Evolutionary conservation across 2,797 vertebrate species (phyloP).

Genomic region (Periparus ater): DNA sequence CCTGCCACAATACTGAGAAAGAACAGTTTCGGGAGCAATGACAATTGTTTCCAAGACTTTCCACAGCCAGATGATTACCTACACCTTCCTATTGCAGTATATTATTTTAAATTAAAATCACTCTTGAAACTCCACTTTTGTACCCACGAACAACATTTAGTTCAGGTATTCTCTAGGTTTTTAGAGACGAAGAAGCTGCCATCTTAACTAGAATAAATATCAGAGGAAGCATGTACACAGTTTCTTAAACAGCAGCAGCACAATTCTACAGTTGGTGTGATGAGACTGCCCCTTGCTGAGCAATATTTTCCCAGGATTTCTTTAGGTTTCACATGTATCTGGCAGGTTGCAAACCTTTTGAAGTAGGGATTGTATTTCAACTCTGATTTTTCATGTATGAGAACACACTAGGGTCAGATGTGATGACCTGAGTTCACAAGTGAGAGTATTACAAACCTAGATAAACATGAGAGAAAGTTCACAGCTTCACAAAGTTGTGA

Average conservation of each 20-base stretch:
- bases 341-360: neutral
- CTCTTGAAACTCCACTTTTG: neutral
- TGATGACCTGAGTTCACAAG: neutral
- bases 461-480: neutral
- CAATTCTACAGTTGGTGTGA: neutral
- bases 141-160: neutral
- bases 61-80: neutral
- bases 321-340: neutral
- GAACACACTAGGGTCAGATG: neutral
- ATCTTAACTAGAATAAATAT: neutral
- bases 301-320: neutral
- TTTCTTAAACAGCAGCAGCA: neutral
- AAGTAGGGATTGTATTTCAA: neutral
- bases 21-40: neutral
- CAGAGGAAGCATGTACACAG: neutral
- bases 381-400: neutral
- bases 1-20: neutral
- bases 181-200: neutral
- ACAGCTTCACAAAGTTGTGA: neutral
- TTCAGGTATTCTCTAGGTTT: neutral
- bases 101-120: neutral
- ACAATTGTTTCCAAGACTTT: neutral
- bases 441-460: neutral
- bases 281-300: conserved; percentile 53
- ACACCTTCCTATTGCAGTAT: neutral